phyloP scores from a whole-genome alignment of 2,113 vertebrate genomes.

The Mobula hypostoma region DNA sequence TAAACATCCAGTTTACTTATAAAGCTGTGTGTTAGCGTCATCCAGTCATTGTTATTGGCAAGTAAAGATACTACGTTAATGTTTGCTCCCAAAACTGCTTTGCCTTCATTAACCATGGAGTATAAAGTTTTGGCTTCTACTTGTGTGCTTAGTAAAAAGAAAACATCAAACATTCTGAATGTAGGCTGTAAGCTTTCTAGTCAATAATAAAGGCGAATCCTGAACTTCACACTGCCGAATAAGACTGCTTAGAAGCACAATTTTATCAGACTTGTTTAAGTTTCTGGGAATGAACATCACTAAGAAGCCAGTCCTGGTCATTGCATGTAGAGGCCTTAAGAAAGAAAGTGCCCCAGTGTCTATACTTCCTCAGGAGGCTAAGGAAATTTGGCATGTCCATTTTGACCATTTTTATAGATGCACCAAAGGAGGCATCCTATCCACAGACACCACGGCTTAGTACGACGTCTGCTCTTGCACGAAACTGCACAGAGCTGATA shows the following conservation, averaged over 20 bases:
- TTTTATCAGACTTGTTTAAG: neutral
- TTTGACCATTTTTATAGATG: no score
- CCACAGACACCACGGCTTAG: no score
- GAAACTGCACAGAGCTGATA: no score
- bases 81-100: neutral
- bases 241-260: neutral
- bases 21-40: neutral
- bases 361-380: no score
- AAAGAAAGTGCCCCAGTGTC: no score
- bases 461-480: no score
- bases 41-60: constrained; percentile 31
- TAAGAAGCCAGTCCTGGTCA: no score
- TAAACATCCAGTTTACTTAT: neutral
- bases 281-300: no score
- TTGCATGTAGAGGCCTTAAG: no score
- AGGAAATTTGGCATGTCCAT: no score
- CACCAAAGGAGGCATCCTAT: no score
- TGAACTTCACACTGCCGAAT: neutral
- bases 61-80: neutral
- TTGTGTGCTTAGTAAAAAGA: neutral
- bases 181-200: neutral
- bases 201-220: neutral
- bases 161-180: neutral
- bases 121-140: neutral
- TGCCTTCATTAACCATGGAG: neutral